These are phyloP conservation scores for Lysandra coridon DNA, from an alignment of 2,888 invertebrate genomes.

Conservation along the genomic window DNA sequence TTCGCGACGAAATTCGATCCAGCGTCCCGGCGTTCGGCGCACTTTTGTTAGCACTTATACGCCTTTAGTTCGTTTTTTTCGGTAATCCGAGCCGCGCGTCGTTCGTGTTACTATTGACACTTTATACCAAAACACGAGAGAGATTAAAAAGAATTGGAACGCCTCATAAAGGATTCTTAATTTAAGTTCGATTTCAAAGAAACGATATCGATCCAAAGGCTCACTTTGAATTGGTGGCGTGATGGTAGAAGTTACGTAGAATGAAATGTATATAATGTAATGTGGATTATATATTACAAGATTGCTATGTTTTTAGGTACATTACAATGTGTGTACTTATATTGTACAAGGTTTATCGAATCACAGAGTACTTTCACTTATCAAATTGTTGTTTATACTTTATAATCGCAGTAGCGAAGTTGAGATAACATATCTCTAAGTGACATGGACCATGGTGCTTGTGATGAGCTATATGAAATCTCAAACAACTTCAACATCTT, in stretches of 20 bases:
- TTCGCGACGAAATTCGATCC: constrained; percentile 74
- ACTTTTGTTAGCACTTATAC: constrained; percentile 78
- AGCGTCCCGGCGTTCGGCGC: constrained; percentile 57
- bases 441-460: too few species aligned
- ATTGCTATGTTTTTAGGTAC: too few species aligned
- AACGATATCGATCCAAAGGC: constrained; percentile 4
- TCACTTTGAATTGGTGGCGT: neutral
- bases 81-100: constrained; percentile 67
- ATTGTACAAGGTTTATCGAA: too few species aligned
- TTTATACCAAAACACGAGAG: constrained; percentile 73
- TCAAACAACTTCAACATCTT: neutral
- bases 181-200: constrained; percentile 30
- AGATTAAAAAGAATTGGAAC: constrained; percentile 46
- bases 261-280: neutral
- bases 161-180: constrained; percentile 36
- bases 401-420: too few species aligned
- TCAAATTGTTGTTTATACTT: too few species aligned
- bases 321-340: too few species aligned
- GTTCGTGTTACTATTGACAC: constrained; percentile 76
- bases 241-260: neutral
- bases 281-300: too few species aligned
- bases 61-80: constrained; percentile 71
- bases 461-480: too few species aligned
- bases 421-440: too few species aligned
- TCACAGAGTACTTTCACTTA: too few species aligned